Percentiles rank a stretch among this genome's conserved stretches.
These are phyloP conservation scores for Spilarctia lutea DNA, from an alignment of 2,888 invertebrate genomes.

Conservation along the genomic window DNA sequence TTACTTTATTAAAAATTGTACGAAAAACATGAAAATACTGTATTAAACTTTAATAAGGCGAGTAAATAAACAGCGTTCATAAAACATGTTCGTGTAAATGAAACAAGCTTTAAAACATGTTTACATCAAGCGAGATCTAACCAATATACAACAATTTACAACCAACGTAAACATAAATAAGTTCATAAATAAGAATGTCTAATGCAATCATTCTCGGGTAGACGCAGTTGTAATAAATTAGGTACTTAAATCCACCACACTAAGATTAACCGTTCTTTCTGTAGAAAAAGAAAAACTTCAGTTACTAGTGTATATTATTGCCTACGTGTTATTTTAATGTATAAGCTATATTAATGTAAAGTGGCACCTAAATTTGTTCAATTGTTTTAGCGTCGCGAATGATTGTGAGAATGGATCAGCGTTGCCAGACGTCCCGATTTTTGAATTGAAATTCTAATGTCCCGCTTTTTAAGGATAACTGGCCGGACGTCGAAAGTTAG, in stretches of 20 bases:
- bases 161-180: conserved; percentile 35
- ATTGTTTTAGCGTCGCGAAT: too few relatives aligned
- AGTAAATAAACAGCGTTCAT: conserved; percentile 24
- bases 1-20: neutral
- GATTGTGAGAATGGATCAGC: too few relatives aligned
- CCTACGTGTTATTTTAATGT: too few relatives aligned
- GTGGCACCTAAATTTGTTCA: too few relatives aligned
- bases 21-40: neutral
- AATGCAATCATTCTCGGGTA: conserved; percentile 11
- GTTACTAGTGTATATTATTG: too few relatives aligned
- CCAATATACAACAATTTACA: conserved; percentile 35
- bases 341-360: too few relatives aligned
- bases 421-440: too few relatives aligned
- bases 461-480: too few relatives aligned
- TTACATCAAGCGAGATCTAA: conserved; percentile 33
- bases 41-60: conserved; percentile 18
- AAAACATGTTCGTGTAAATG: conserved; percentile 20
- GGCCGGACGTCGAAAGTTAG: too few relatives aligned
- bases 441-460: too few relatives aligned
- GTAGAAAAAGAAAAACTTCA: neutral
- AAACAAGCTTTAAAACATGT: conserved; percentile 36
- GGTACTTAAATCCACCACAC: neutral
- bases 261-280: neutral
- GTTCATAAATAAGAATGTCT: conserved; percentile 19
- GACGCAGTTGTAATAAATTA: conserved; percentile 1